phyloP scores from a whole-genome alignment of 2,797 vertebrate genomes.

The Rallus crepitans region DNA sequence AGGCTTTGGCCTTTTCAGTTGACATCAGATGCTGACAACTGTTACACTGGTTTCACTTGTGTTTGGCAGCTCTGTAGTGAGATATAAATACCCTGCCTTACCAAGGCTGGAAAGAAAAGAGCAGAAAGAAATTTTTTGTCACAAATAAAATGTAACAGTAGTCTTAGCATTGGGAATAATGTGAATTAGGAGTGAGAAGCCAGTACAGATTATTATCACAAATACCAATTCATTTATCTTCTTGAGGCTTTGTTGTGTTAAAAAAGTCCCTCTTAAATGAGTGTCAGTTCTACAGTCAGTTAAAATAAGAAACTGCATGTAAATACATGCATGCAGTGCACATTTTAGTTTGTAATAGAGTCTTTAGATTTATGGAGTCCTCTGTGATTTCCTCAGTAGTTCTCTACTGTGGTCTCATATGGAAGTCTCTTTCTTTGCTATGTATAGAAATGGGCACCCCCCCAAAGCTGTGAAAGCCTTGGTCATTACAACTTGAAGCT shows the following conservation, averaged over 20 bases:
- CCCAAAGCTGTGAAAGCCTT: background rate
- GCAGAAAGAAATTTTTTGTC: background rate
- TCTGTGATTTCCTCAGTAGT: background rate
- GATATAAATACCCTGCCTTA: constrained; percentile 19
- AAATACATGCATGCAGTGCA: background rate
- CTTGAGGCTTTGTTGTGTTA: background rate
- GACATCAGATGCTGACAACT: constrained; percentile 43
- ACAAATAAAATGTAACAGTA: background rate
- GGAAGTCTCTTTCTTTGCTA: background rate
- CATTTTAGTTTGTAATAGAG: background rate
- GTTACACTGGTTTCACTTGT: constrained; percentile 37
- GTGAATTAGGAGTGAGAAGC: background rate
- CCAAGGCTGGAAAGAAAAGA: background rate
- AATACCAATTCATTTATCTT: background rate
- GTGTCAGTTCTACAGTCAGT: background rate
- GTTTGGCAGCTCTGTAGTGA: constrained; percentile 8
- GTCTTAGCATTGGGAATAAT: background rate
- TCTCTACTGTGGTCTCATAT: background rate
- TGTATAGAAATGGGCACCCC: background rate
- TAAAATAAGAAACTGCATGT: background rate
- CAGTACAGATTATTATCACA: background rate
- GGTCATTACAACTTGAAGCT: background rate
- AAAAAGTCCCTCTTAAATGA: background rate
- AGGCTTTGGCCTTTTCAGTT: constrained; percentile 52
- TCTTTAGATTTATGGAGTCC: background rate